Evolutionary conservation across 2,888 invertebrate genomes (phyloP).

Genomic region (Diplazon laetatorius): DNA sequence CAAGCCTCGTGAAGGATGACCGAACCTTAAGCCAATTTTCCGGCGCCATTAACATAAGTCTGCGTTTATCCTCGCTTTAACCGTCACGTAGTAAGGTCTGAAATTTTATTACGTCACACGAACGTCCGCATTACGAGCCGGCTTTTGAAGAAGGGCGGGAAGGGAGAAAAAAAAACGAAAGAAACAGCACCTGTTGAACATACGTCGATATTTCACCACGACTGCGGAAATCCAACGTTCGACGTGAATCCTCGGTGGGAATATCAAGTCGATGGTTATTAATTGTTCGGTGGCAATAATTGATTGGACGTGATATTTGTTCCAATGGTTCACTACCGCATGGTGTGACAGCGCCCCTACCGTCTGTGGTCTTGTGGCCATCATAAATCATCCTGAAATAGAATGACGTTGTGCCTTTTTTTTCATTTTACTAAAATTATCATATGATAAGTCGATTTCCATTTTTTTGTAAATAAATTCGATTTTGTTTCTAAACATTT

Average conservation of each 20-base stretch:
- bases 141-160: too few species aligned
- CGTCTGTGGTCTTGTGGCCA: too few species aligned
- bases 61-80: constrained; percentile 21
- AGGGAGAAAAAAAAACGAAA: constrained; percentile 23
- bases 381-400: neutral
- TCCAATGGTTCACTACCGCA: too few species aligned
- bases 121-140: constrained; percentile 34
- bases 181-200: constrained; percentile 57
- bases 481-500: too few species aligned
- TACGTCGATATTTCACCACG: constrained; percentile 48
- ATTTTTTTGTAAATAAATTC: too few species aligned
- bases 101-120: constrained; percentile 54
- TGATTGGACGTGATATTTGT: neutral
- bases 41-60: constrained; percentile 59
- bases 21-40: constrained; percentile 49
- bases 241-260: constrained; percentile 15
- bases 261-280: constrained; percentile 38
- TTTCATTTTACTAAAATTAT: neutral
- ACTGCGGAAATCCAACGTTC: constrained; percentile 27
- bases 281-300: neutral
- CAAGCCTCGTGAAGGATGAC: constrained; percentile 15
- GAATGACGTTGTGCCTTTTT: neutral
- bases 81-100: constrained; percentile 23
- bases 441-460: too few species aligned
- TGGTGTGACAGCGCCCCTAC: neutral